These are phyloP conservation scores for cattle (Bos taurus) DNA, from an alignment of 2,113 vertebrate genomes.

Conservation along the genomic window ARS-UCD2.0 NC_037329.1:103915001-103915500, in stretches of 20 bases:
- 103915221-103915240: not conserved
- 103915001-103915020: not conserved
- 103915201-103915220: not conserved
- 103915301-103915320: not conserved
- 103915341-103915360: not conserved
- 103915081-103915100: not conserved
- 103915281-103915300: not conserved
- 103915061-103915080: not conserved
- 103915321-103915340: not conserved
- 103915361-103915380: not conserved
- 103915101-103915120: not conserved
- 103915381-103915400: not conserved
- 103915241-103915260: not conserved
- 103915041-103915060: not conserved
- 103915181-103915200: not conserved
- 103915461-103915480: not conserved
- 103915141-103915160: not conserved
- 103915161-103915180: not conserved
- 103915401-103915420: not conserved
- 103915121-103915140: not conserved
- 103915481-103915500: not conserved
- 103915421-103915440: not conserved
- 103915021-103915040: not conserved
- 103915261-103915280: not conserved
- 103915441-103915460: slow-evolving; percentile 18